Conservation (phyloP, 92 coral and sea anemone species). For the Zoanthus gigantus region DNA sequence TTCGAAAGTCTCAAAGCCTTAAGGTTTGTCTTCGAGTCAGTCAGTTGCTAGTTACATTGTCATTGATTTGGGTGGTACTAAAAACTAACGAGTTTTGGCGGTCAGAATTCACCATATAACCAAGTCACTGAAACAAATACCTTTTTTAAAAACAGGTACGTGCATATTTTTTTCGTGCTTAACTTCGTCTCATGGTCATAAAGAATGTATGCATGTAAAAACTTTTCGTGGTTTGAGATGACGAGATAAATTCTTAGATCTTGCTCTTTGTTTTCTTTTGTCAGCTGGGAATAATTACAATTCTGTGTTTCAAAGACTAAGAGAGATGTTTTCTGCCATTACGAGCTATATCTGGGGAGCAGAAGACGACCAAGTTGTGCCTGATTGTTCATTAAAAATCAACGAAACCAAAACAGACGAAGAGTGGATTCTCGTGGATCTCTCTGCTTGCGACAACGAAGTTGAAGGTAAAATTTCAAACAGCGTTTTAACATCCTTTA, state of each 20-base stretch:
- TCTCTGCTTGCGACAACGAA: conserved; percentile 54
- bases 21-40: not conserved
- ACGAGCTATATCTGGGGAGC: conserved; percentile 98
- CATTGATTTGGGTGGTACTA: conserved; percentile 42
- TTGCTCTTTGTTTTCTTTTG: conserved; percentile 26
- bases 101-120: conserved; percentile 26
- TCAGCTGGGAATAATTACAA: conserved; percentile 36
- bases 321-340: conserved; percentile 90
- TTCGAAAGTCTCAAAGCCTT: conserved; percentile 7
- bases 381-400: conserved; percentile 75
- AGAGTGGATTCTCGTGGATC: conserved; percentile 97
- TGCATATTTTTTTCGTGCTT: not conserved
- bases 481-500: not conserved
- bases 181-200: not conserved
- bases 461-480: conserved; percentile 42
- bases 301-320: conserved; percentile 40
- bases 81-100: conserved; percentile 51
- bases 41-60: conserved; percentile 38
- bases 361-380: conserved; percentile 95
- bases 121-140: not conserved
- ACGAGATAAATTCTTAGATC: not conserved
- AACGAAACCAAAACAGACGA: conserved; percentile 85
- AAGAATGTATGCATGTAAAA: not conserved
- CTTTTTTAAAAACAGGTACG: conserved; percentile 19
- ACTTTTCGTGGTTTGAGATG: not conserved